A percentile compares a stretch with the other conserved stretches of the same genome.
Conservation (phyloP, 1,140 invertebrate genomes). For the Papilio glaucus region DNA sequence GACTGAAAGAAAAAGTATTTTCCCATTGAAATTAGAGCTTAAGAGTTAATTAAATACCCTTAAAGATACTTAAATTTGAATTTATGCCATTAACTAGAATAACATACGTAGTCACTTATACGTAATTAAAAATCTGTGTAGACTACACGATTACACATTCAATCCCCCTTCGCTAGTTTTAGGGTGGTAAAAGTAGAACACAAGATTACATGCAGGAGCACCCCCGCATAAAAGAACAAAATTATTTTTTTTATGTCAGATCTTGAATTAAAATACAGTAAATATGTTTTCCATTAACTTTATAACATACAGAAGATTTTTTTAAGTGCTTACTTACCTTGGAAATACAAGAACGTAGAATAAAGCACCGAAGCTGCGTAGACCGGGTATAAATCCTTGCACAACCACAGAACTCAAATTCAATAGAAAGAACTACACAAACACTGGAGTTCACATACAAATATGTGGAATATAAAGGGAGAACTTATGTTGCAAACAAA, state of each 20-base stretch:
- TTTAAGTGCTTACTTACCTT: constrained; percentile 48
- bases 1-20: too few relatives aligned
- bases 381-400: constrained; percentile 70
- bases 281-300: background rate
- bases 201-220: constrained; percentile 8
- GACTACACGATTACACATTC: background rate
- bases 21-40: too few relatives aligned
- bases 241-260: background rate
- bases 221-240: constrained; percentile 12
- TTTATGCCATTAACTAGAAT: background rate
- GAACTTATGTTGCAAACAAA: constrained; percentile 62
- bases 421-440: constrained; percentile 67
- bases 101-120: too few relatives aligned
- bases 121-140: background rate
- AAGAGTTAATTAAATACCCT: too few relatives aligned
- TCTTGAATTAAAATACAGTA: constrained; percentile 21
- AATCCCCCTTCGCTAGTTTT: background rate
- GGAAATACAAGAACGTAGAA: constrained; percentile 42
- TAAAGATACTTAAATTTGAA: background rate
- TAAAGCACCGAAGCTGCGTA: constrained; percentile 50
- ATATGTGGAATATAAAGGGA: constrained; percentile 50
- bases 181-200: constrained; percentile 29
- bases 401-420: constrained; percentile 74
- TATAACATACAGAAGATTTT: constrained; percentile 17
- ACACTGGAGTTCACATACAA: constrained; percentile 59